Evolutionary conservation across 2,888 invertebrate genomes (phyloP), one percentile per base, ranked within the genome.

Genomic region (Orthosia gracilis): DNA sequence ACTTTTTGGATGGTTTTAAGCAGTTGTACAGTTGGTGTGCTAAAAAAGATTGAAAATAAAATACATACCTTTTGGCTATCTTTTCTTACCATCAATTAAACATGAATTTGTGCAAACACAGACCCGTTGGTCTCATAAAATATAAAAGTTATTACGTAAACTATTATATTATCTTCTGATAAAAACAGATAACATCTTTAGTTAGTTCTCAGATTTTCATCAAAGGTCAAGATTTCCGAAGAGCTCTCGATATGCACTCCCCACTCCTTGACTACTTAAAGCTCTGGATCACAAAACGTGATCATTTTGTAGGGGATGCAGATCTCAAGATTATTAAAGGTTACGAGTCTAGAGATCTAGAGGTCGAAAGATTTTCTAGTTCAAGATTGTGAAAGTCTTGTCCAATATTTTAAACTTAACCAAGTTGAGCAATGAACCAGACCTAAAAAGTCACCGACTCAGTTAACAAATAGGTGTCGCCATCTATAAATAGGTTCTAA

Each of bases 291-390:
- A 79, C 57, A 71, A 71, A 65, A 65, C 55, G 55, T 62, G 52
- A 54, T 23, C 45, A 59, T 68, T 70, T 17, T 76, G 47, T 31
- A 71, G 65, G 58, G 54, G 54, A 52, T 66, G 57, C 65, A 65
- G 54, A 76, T 80, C 49, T 62, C 23, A 15, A 72, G 76, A 69
- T 67, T 73, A 45, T 47, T 45, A 21, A 80, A 79, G 65, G 70
- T 70, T 59, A 64, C 54, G 58, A 63, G 15, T 54, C 3, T 9
- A 40, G 40, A 31, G 7, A 31, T 64, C 47, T 40, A 18, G 47
- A 59, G 63, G 50, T 45, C 45, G 21, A 54, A 45, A n/a, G n/a
- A n/a, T n/a, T n/a, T n/a, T n/a, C n/a, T n/a, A n/a, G n/a, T n/a
- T n/a, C n/a, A n/a, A n/a, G n/a, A n/a, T n/a, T n/a, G n/a, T n/a